Evolutionary conservation across 2,888 invertebrate species (phyloP), one percentile per base, ranked within the genome.

Genomic region (Polyploca ridens): DNA sequence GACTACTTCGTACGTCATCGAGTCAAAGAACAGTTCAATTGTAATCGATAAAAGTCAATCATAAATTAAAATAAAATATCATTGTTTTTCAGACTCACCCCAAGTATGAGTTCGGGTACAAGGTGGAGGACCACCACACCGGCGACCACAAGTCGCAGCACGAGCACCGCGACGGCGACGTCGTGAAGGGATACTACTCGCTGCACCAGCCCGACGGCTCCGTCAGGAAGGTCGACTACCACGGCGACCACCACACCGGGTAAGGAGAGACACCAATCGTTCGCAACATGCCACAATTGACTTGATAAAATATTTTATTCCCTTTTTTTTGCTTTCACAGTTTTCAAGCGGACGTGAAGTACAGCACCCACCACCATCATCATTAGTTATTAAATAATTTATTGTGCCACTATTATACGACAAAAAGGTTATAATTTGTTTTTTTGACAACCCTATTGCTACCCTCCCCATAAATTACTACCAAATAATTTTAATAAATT

Each of bases 131-230:
- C 71, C 89, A 87, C 1, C 94, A 94, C 72, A 94, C 94, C 49
- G 94, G 92, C 7, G 94, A 94, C 84, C 85, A 90, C 74, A 94
- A 94, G 80, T 88, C 86, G 70, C 94, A 94, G 78, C 84, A 89
- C 64, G 94, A 94, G 82, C 79, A 87, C 64, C 88, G 90, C 60
- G 92, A 94, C 83, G 95, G 95, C 1, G 91, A 95, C 75, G 89
- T 89, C 57, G 95, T 95, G 65, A 90, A 94, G 79, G 95, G 95
- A 44, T 92, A 94, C 75, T 95, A 95, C 83, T 90, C 89, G 64
- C 81, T 94, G 64, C 89, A 92, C 71, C 93, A 94, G 74, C 90
- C 93, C 46, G 93, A 90, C 58, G 79, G 79, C 60, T 70, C 93
- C 71, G 69, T 92, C 66, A 86, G 94, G 72, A 90, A 89, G 44